Evolutionary conservation across 1,140 invertebrate species (phyloP).

Genomic region (Tigriopus japonicus): DNA sequence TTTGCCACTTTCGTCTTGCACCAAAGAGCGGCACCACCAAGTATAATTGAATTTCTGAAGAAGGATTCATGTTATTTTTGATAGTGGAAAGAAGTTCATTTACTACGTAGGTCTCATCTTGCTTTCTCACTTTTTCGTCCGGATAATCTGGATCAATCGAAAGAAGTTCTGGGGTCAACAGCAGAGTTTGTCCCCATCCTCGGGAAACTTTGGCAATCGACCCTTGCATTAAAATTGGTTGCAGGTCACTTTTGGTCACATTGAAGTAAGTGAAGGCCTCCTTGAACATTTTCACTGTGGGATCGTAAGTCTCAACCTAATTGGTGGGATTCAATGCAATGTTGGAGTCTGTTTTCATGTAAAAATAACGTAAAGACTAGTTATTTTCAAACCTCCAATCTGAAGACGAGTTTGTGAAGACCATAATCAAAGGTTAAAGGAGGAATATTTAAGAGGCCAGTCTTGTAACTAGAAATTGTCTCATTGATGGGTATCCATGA

Average conservation of each 20-base stretch:
- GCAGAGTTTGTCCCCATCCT: conserved; percentile 10
- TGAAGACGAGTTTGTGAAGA: conserved; percentile 13
- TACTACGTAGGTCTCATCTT: no score
- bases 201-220: conserved; percentile 14
- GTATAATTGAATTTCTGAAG: conserved; percentile 15
- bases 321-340: no score
- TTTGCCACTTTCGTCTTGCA: not conserved
- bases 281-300: conserved; percentile 14
- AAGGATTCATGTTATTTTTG: not conserved
- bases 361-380: no score
- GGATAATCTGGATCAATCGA: conserved; percentile 15
- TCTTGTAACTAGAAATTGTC: conserved; percentile 12
- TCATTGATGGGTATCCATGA: conserved; percentile 12
- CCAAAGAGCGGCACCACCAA: conserved; percentile 15
- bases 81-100: no score
- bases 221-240: conserved; percentile 15
- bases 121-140: conserved; percentile 12
- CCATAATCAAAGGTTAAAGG: conserved; percentile 15
- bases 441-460: conserved; percentile 10
- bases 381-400: conserved; percentile 10
- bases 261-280: conserved; percentile 15
- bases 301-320: conserved; percentile 10
- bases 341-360: no score
- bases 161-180: conserved; percentile 4
- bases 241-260: conserved; percentile 12